Base-by-base conservation (phyloP, 2,888 invertebrate genomes). In the Conops quadrifasciatus region DNA sequence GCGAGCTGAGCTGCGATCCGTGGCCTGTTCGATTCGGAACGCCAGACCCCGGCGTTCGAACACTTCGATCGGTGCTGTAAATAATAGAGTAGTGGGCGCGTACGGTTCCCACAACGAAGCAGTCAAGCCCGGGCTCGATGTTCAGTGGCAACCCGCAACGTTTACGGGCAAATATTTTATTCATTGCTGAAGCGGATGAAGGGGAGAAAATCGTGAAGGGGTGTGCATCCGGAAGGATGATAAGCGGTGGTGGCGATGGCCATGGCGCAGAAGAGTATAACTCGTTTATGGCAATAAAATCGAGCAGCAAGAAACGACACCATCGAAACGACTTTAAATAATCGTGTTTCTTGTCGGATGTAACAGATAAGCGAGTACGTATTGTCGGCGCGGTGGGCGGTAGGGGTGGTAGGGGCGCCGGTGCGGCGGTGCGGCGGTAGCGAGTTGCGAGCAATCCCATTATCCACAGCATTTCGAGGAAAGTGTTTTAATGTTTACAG, bases 121-220 rank as follows among this genome's bases (percentile, higher is more conserved):
- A 21, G 21, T 11, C 43, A 62, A 7, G 43, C 13, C 45, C 62
- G 36, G 19, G 62, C 43, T 3, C 28, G 1, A 28, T 19, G 36
- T 16, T 28, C n/a, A 49, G 19, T n/a, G 28, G 65, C 21, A 53
- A 51, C 53, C 63, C 36, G 30, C 30, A 26, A 47, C 47, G 26
- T 60, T 67, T 47, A 49, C 47, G 26, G 59, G n/a, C 24, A 59
- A 47, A 67, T 49, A 59, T 67, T 67, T 67, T 67, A 67, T 67
- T 67, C 59, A 67, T 67, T 59, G 47, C 47, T 47, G 47, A 26
- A 47, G 47, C 47, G 45, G 59, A 47, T 56, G 58, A 24, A 45
- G 43, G 47, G 59, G 60, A 43, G 47, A 24, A 36, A 59, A 59
- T 28, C 15, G 5, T 19, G 24, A 43, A 24, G 21, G 36, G 43